These are phyloP conservation scores for Gulo gulo DNA, from an alignment of 2,113 vertebrate species.

Conservation along the genomic window DNA sequence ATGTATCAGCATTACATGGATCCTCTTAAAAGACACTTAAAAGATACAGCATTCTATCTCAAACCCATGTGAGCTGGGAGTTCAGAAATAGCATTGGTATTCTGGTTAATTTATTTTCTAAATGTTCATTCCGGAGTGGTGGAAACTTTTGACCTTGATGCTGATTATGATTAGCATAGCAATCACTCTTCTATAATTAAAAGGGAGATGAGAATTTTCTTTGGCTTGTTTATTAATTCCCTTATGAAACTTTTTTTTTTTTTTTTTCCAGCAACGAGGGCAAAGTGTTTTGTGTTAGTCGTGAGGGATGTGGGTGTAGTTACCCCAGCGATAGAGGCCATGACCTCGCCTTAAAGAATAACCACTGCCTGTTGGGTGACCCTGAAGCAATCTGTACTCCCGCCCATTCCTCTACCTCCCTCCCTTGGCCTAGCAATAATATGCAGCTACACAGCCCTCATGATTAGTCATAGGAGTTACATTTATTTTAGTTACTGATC, in stretches of 20 bases:
- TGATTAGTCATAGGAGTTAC: background rate
- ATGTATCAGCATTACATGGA: background rate
- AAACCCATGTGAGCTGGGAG: conserved; percentile 28
- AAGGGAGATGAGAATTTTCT: conserved; percentile 68
- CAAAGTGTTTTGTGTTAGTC: conserved; percentile 39
- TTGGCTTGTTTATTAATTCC: conserved; percentile 75
- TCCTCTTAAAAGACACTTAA: conserved; percentile 55
- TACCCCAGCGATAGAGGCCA: background rate
- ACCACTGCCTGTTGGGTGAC: background rate
- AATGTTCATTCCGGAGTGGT: conserved; percentile 71
- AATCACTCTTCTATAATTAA: conserved; percentile 79
- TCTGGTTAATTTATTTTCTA: conserved; percentile 73
- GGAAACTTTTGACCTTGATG: conserved; percentile 79
- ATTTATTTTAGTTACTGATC: background rate
- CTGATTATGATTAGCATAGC: conserved; percentile 80
- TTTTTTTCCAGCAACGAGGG: conserved; percentile 25
- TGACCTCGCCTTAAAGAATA: background rate
- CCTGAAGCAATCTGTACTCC: background rate
- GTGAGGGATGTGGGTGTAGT: background rate
- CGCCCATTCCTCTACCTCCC: fast-evolving
- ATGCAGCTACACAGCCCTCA: background rate
- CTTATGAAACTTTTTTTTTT: conserved; percentile 46
- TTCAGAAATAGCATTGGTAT: conserved; percentile 74
- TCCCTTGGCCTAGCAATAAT: background rate
- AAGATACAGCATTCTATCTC: conserved; percentile 43